Evolutionary conservation across 1,140 invertebrate species (phyloP), one percentile per base, ranked within the genome.

Genomic region (Acyrthosiphon pisum): DNA sequence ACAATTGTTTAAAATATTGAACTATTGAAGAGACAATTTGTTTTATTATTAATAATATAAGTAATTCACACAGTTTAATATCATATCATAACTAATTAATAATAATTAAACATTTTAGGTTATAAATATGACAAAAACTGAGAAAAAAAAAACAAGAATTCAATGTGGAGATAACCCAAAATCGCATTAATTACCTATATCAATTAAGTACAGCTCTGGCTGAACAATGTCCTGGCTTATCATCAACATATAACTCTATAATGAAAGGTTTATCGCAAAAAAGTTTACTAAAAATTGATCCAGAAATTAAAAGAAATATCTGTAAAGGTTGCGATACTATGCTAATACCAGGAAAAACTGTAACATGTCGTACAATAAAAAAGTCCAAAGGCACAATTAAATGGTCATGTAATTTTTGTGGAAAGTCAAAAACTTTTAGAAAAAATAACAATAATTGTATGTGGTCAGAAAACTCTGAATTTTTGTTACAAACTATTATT

Each of bases 281-380:
- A 94, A 93, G 93, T 41, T 83, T 93, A 68, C 53, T 93, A 30
- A 76, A 93, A 76, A 91, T 94, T 41, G 94, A 94, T 50, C 94
- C 93, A 50, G 91, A 94, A 91, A 92, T 94, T 23, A 94, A 94
- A 87, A 94, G 94, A 53, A 94, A 92, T 48, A 50, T 94, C 46
- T 94, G 94, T 84, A 94, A 94, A 93, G 93, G 94, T 68, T 94
- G 94, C 90, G 94, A 94, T 93, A 93, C 83, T 26, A 76, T 94
- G 14, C 90, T 94, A 50, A 93, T 94, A 91, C 94, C 94, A 22
- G 94, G 94, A 23, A 92, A 94, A 30, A 94, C 94, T 44, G 94
- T 94, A 23, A 93, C 50, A 89, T 94, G 94, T 44, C 93, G 94
- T 76, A n/a, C 94, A 20, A 44, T 87, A 20, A 94, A 94, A 93